Evolutionary conservation across 2,888 invertebrate species (phyloP).

Genomic region (Incurvaria masculella): DNA sequence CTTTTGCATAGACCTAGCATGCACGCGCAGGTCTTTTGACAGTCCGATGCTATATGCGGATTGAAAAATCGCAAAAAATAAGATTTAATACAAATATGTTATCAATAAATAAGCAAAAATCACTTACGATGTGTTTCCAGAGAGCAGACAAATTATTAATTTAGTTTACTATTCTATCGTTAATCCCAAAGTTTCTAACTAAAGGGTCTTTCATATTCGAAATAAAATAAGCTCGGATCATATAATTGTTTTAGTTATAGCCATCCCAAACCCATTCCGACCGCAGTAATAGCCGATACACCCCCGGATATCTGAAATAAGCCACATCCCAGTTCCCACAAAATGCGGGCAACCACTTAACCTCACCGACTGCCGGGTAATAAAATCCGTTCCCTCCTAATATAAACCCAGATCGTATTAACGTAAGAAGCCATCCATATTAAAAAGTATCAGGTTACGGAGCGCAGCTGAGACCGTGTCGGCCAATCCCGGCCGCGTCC

Average conservation of each 20-base stretch:
- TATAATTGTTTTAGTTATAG: not conserved
- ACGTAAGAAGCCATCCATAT: constrained; percentile 50
- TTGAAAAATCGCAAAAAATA: no score
- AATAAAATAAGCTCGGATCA: not conserved
- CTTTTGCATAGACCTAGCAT: no score
- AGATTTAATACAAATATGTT: no score
- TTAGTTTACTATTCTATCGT: no score
- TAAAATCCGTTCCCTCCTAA: constrained; percentile 47
- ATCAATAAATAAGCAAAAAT: no score
- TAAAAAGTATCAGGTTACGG: constrained; percentile 55
- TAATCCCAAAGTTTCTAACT: no score
- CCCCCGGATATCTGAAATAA: constrained; percentile 29
- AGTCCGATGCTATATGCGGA: no score
- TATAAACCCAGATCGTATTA: constrained; percentile 53
- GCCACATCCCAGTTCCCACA: constrained; percentile 32
- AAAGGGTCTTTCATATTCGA: no score
- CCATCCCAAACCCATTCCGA: constrained; percentile 23
- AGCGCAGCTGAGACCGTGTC: constrained; percentile 33
- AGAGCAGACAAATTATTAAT: no score
- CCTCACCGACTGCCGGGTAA: constrained; percentile 38
- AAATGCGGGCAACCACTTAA: constrained; percentile 29
- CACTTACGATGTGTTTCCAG: no score
- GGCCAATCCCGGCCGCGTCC: constrained; percentile 34
- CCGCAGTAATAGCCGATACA: constrained; percentile 29
- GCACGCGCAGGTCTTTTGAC: no score